Percentiles rank a stretch among this genome's conserved stretches.
Evolutionary conservation across 2,797 vertebrate species (phyloP).

Genomic region (Micrastur ruficollis): DNA sequence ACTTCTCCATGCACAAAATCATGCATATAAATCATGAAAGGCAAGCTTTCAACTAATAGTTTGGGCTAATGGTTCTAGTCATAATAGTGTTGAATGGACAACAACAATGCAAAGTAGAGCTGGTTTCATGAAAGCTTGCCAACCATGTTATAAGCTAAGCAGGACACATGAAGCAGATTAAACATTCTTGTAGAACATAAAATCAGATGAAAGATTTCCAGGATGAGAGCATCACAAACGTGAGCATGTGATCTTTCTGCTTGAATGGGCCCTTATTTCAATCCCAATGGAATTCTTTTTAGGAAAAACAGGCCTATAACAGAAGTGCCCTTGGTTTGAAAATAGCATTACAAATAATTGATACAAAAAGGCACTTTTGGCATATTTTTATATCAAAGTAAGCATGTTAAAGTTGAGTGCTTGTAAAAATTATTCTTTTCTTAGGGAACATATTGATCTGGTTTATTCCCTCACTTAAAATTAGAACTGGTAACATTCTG

Average conservation of each 20-base stretch:
- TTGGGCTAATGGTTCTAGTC: background rate
- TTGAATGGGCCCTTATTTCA: background rate
- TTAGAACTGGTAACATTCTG: background rate
- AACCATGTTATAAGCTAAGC: background rate
- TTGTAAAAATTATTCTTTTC: background rate
- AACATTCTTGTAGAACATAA: background rate
- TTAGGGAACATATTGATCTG: background rate
- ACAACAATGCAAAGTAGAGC: background rate
- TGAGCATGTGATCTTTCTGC: fast-evolving
- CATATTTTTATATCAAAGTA: background rate
- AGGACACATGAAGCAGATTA: background rate
- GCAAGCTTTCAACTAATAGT: background rate
- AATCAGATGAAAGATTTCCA: background rate
- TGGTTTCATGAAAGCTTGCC: background rate
- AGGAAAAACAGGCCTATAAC: background rate
- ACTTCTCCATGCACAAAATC: background rate
- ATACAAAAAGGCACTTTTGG: background rate
- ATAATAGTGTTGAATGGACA: background rate
- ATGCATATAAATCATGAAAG: background rate
- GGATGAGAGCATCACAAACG: background rate
- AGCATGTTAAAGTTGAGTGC: background rate
- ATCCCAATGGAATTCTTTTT: background rate
- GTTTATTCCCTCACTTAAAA: background rate
- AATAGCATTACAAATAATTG: background rate
- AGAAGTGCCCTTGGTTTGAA: background rate